Base-by-base conservation (phyloP, 2,113 vertebrate species). In the Bombycilla garrulus region DNA sequence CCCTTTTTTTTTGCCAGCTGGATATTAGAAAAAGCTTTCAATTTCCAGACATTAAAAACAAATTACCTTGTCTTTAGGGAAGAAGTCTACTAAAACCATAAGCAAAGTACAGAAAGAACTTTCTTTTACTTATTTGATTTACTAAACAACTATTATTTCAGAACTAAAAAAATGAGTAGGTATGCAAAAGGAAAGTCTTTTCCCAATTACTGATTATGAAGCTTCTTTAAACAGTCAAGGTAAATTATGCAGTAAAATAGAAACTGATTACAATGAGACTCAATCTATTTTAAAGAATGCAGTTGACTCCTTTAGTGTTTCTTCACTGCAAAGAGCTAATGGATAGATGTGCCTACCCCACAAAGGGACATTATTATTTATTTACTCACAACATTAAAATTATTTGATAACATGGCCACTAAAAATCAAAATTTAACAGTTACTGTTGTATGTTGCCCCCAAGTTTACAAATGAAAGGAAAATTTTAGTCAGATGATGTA, bases 381-480 rank as follows among this genome's bases (percentile, higher is more conserved):
- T 31, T 61, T 79, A 85, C 10, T 65, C 33, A 42, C 25, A 81
- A 38, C 10, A 66, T 26, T 35, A 54, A 73, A 62, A 58, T 15
- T 0, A 24, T 66, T 66, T 64, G 19, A 67, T 51, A 78, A 70
- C 0, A 0, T 22, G 3, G 13, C 29, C 42, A 73, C 64, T 71
- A 74, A 84, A 89, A 84, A 79, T 21, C 3, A 74, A 44, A 42
- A 48, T 23, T 14, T 50, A 72, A 58, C 9, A 60, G 15, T 54
- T 50, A 72, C 1, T 28, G 26, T n/a, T 88, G 11, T 10, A 36
- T 31, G 28, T 36, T 80, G 31, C 29, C 15, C 31, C 6, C 17
- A 66, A 48, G 45, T 42, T 88, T 31, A 35, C 12, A 69, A 90
- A 18, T 67, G 23, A 64, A 20, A 72, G 28, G 4, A 65, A 77